Conservation (phyloP, 2,113 vertebrate genomes). For the Acanthochromis polyacanthus region DNA sequence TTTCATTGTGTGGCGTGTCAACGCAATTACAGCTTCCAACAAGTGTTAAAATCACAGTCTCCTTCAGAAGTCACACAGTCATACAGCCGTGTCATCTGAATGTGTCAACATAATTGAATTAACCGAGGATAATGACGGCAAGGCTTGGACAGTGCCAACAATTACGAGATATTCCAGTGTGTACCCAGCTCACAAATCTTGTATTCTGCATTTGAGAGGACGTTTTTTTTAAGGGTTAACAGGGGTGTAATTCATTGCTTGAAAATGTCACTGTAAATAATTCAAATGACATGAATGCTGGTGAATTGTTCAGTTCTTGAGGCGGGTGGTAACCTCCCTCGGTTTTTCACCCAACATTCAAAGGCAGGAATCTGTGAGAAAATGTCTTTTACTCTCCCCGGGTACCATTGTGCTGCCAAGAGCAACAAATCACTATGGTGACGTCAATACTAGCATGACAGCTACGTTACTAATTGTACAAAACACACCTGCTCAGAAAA, state of each 20-base stretch:
- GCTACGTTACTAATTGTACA: neutral
- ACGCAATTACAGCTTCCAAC: slow-evolving; percentile 57
- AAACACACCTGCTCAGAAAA: slow-evolving; percentile 10
- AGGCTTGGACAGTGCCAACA: slow-evolving; percentile 24
- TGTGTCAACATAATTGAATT: slow-evolving; percentile 56
- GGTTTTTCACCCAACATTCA: slow-evolving; percentile 11
- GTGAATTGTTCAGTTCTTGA: slow-evolving; percentile 4
- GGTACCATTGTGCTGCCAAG: neutral
- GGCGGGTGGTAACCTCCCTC: slow-evolving; percentile 25
- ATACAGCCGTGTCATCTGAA: slow-evolving; percentile 31
- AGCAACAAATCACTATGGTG: slow-evolving; percentile 31
- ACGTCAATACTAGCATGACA: slow-evolving; percentile 10
- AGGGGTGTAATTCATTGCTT: slow-evolving; percentile 1
- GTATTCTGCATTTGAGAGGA: neutral
- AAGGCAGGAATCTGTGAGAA: neutral
- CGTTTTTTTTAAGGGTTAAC: neutral
- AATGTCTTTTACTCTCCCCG: slow-evolving; percentile 32
- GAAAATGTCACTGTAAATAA: slow-evolving; percentile 50
- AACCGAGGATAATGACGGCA: slow-evolving; percentile 34
- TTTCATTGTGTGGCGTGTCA: slow-evolving; percentile 50
- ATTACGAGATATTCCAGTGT: slow-evolving; percentile 45
- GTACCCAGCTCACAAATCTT: slow-evolving; percentile 11
- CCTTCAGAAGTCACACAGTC: slow-evolving; percentile 62
- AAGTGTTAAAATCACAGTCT: slow-evolving; percentile 51
- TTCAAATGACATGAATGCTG: slow-evolving; percentile 13